Conservation (phyloP, 2,797 vertebrate species). For the Alfaro cultratus region DNA sequence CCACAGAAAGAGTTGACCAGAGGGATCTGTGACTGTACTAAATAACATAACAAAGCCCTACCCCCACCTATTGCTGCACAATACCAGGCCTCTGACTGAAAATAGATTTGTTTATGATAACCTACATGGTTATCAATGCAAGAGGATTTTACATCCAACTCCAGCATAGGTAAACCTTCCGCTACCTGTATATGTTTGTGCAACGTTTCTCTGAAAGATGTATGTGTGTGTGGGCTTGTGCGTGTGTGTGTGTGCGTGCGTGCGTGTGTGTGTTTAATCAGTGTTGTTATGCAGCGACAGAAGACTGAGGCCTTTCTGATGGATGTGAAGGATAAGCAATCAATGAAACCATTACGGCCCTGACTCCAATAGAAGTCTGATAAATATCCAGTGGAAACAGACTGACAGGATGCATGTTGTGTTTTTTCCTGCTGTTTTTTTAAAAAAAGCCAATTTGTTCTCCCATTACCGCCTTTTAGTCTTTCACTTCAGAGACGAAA, state of each 20-base stretch:
- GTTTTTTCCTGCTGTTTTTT: constrained; percentile 13
- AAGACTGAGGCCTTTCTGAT: constrained; percentile 59
- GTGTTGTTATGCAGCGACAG: constrained; percentile 36
- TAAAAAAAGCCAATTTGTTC: background rate
- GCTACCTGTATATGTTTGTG: constrained; percentile 5
- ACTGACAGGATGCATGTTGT: constrained; percentile 45
- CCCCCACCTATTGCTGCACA: background rate
- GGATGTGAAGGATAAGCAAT: constrained; percentile 63
- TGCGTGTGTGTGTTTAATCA: constrained; percentile 38
- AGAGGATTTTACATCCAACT: background rate
- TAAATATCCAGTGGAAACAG: constrained; percentile 25
- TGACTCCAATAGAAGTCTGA: constrained; percentile 37
- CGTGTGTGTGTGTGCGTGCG: too few species aligned
- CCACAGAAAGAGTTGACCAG: background rate
- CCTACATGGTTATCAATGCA: background rate
- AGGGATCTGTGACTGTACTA: background rate
- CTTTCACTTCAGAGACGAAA: background rate
- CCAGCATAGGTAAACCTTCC: background rate
- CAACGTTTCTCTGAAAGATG: constrained; percentile 37
- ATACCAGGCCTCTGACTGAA: background rate
- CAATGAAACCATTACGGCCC: constrained; percentile 65
- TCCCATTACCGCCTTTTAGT: background rate
- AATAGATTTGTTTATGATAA: background rate
- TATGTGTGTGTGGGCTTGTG: constrained; percentile 46
- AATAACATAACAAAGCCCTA: background rate